Base-by-base conservation (phyloP, 2,113 vertebrate genomes). In the Anguilla japonica region DNA sequence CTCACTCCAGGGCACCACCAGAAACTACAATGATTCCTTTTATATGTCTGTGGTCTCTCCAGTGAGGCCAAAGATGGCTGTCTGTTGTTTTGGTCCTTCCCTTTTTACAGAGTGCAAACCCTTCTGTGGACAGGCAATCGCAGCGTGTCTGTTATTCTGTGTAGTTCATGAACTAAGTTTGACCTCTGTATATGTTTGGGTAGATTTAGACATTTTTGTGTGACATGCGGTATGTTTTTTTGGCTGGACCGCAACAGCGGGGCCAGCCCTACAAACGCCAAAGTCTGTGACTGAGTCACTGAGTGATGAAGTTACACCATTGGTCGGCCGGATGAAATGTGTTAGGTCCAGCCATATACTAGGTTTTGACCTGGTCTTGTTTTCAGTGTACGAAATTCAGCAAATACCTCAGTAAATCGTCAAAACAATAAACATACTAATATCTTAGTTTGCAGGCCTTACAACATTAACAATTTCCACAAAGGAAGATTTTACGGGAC, bases 1-100 rank as follows among this genome's bases (percentile, higher is more conserved):
- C 75, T 90, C 81, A 89, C 89, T 87, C 89, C 81, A 34, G 13
- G 34, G 79, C 11, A 81, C 81, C 20, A 43, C 63, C 3, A 85
- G 34, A 93, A 84, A 88, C 53, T 41, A 41, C 2, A n/a, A 34
- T n/a, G 71, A 75, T 75, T 75, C 26, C 71, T 14, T 75, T 29
- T 7, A 7, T 75, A 13, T 13, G 9, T 75, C n/a, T 75, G 71
- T 75, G 71, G 71, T 75, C 71, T n/a, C 29, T 75, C 26, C 11
- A 34, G 71, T 34, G 71, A 75, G 29, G 71, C 26, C 60, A 26
- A 67, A 67, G 60, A 67, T 67, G 60, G 22, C 60, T 67, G 22
- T 26, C 60, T 67, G 60, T 26, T 26, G 60, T 22, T 26, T 8
- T 67, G 3, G 18, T 67, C 22, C 9, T 67, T 22, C 20, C 20